Conservation (phyloP, 2,797 vertebrate species). For the Xerus rutilus region DNA sequence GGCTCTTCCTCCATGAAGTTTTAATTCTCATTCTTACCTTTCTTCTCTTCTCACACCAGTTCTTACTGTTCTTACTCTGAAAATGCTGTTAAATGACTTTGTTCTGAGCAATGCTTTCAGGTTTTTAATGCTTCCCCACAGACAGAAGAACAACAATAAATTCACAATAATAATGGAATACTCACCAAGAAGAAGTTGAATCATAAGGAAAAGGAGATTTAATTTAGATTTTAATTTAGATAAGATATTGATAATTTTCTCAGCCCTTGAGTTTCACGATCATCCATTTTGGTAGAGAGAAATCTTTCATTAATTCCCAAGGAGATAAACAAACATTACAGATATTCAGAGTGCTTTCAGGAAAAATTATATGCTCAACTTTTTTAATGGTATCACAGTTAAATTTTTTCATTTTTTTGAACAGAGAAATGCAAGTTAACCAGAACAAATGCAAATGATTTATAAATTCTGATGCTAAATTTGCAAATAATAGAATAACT, state of each 20-base stretch:
- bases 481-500: neutral
- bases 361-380: neutral
- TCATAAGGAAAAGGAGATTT: conserved; percentile 73
- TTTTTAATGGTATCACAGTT: neutral
- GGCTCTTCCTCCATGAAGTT: neutral
- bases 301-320: conserved; percentile 54
- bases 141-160: conserved; percentile 70
- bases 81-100: conserved; percentile 40
- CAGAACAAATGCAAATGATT: neutral
- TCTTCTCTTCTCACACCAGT: neutral
- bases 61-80: conserved; percentile 56
- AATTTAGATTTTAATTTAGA: conserved; percentile 90
- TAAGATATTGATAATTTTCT: conserved; percentile 83
- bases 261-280: neutral
- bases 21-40: neutral
- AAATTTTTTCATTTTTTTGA: neutral
- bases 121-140: conserved; percentile 59
- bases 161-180: conserved; percentile 73
- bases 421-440: neutral
- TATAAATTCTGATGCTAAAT: neutral
- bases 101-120: conserved; percentile 61
- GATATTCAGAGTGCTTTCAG: neutral
- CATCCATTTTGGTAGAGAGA: conserved; percentile 44
- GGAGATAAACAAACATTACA: conserved; percentile 56
- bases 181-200: conserved; percentile 70